phyloP scores from a whole-genome alignment of 2,888 invertebrate genomes.

The Platerodrilus igneus region DNA sequence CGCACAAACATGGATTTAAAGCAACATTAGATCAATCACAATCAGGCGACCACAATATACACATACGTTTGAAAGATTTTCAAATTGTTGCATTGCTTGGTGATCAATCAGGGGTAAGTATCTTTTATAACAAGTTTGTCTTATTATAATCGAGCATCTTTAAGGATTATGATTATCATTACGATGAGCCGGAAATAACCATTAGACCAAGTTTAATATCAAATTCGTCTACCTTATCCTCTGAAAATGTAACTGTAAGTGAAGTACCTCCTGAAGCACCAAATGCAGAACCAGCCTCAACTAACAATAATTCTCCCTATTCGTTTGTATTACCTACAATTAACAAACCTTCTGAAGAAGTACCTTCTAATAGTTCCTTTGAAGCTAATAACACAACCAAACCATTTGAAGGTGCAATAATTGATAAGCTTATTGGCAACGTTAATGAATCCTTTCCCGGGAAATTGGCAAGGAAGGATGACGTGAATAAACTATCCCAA shows the following conservation, averaged over 20 bases:
- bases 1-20: no score
- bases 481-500: no score
- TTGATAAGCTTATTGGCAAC: no score
- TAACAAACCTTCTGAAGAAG: not conserved
- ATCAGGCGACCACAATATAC: constrained; percentile 73
- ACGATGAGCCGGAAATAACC: constrained; percentile 69
- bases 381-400: no score
- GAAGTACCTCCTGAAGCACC: not conserved
- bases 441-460: no score
- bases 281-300: not conserved
- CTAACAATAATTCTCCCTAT: not conserved
- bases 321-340: not conserved
- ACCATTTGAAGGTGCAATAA: no score
- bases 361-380: no score
- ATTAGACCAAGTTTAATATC: constrained; percentile 53
- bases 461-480: no score
- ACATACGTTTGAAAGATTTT: constrained; percentile 73
- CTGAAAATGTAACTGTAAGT: not conserved
- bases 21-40: constrained; percentile 70
- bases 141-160: constrained; percentile 33
- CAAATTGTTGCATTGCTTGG: constrained; percentile 66
- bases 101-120: constrained; percentile 56
- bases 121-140: no score
- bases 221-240: constrained; percentile 3
- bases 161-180: constrained; percentile 69